A percentile compares a stretch with the other conserved stretches of the same genome.
phyloP scores from a whole-genome alignment of 2,113 vertebrate species.

The Cyrtonyx montezumae region DNA sequence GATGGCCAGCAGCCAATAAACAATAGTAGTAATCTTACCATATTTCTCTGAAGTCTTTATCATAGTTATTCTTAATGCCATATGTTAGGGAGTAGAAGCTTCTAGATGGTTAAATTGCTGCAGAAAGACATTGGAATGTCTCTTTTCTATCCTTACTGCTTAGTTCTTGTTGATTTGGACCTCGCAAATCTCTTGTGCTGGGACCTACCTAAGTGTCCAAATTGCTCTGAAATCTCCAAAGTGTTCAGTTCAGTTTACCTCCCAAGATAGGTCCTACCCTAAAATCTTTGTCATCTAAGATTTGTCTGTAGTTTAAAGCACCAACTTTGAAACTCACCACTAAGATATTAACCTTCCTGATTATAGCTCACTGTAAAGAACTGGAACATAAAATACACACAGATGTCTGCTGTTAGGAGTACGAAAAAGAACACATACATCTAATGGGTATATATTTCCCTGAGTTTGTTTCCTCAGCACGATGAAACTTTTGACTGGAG shows the following conservation, averaged over 20 bases:
- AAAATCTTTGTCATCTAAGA: not conserved
- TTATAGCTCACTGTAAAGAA: not conserved
- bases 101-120: not conserved
- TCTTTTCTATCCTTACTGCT: not conserved
- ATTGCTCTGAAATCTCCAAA: not conserved
- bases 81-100: not conserved
- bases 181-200: not conserved
- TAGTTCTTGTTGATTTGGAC: not conserved
- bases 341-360: not conserved
- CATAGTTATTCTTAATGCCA: not conserved
- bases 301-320: not conserved
- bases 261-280: not conserved
- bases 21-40: not conserved
- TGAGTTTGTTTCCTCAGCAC: not conserved
- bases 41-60: not conserved
- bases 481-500: not conserved
- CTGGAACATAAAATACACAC: not conserved
- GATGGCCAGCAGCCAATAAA: not conserved
- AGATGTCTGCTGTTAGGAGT: not conserved
- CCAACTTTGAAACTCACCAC: not conserved
- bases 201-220: not conserved
- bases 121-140: not conserved
- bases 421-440: not conserved
- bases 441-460: not conserved
- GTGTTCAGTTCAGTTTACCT: not conserved